Percentiles rank a stretch among this genome's conserved stretches.
Evolutionary conservation across 1,140 invertebrate species (phyloP).

Genomic region (Calliopsis andreniformis): DNA sequence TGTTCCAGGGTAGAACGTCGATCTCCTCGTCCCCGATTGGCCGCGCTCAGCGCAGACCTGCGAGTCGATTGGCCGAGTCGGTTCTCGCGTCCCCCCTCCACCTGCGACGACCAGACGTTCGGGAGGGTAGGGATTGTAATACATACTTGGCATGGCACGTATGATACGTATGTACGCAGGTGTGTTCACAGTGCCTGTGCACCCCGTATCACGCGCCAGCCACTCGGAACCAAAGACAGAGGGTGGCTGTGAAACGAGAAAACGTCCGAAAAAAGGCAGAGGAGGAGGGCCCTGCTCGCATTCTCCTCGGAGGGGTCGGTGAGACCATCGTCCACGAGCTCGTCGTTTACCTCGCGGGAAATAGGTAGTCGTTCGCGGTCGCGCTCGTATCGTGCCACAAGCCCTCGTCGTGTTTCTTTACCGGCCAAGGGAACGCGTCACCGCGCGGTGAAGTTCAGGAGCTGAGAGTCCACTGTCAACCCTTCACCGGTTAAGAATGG

Average conservation of each 20-base stretch:
- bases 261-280: constrained; percentile 1
- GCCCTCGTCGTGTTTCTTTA: no score
- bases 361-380: no score
- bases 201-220: constrained; percentile 49
- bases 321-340: neutral
- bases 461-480: constrained; percentile 11
- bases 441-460: neutral
- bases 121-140: constrained; percentile 14
- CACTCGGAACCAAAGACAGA: constrained; percentile 21
- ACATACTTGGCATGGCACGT: constrained; percentile 4
- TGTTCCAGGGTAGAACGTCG: constrained; percentile 54
- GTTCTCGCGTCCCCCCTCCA: constrained; percentile 1
- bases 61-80: constrained; percentile 22
- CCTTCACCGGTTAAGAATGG: constrained; percentile 54
- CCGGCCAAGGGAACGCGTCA: neutral
- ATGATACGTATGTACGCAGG: constrained; percentile 35
- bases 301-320: neutral
- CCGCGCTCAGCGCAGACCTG: constrained; percentile 18
- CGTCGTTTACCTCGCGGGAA: no score
- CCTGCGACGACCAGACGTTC: neutral
- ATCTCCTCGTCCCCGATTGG: constrained; percentile 46
- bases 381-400: no score
- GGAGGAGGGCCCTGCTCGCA: neutral
- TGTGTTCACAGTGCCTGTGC: constrained; percentile 51
- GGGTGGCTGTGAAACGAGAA: constrained; percentile 29